Conservation (phyloP, 1,140 invertebrate species). For the Apolygus lucorum region DNA sequence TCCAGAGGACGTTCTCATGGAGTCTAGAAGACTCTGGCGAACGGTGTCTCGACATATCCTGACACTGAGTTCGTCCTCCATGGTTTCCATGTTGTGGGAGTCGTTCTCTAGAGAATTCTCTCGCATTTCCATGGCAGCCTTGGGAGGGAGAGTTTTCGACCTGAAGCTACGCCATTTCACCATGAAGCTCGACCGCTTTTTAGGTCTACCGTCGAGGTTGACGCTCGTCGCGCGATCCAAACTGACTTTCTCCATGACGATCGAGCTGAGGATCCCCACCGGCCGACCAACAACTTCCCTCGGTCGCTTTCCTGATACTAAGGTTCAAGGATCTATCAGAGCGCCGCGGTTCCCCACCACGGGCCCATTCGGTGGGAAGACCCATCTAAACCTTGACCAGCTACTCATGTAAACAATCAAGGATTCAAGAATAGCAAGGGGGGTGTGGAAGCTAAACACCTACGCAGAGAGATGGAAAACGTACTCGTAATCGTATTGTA, state of each 20-base stretch:
- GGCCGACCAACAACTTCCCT: no score
- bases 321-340: no score
- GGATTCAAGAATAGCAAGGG: no score
- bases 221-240: constrained; percentile 37
- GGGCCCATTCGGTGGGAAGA: no score
- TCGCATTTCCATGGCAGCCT: constrained; percentile 17
- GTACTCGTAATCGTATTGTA: no score
- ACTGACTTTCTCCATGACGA: constrained; percentile 33
- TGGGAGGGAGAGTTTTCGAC: constrained; percentile 21
- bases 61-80: constrained; percentile 53
- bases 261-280: no score
- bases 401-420: no score
- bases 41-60: constrained; percentile 65
- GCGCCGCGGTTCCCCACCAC: no score
- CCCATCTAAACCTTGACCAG: no score
- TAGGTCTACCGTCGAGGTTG: constrained; percentile 32
- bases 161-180: constrained; percentile 36
- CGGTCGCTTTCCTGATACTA: no score
- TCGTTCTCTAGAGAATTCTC: constrained; percentile 23
- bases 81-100: constrained; percentile 46
- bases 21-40: constrained; percentile 56
- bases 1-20: constrained; percentile 55
- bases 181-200: constrained; percentile 35
- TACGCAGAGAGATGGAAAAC: no score
- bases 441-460: no score